These are phyloP conservation scores for Adrianichthys oophorus DNA, from an alignment of 2,797 vertebrate species.

Conservation along the genomic window DNA sequence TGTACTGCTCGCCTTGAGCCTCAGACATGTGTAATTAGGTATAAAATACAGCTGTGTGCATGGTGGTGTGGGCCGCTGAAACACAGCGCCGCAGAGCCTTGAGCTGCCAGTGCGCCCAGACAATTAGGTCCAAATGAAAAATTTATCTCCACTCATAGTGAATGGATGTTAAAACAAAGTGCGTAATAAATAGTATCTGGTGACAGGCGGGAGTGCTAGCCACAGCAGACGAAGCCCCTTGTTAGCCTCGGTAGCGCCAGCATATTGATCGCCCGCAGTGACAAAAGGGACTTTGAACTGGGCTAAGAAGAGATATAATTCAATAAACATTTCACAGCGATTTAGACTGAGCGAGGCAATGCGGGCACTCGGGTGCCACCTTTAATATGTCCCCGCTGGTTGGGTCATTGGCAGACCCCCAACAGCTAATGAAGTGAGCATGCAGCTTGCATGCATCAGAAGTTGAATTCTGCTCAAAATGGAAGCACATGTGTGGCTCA, in stretches of 20 bases:
- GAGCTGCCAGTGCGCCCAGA: constrained; percentile 65
- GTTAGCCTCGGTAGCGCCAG: constrained; percentile 68
- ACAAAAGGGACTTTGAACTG: constrained; percentile 61
- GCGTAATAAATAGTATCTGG: constrained; percentile 71
- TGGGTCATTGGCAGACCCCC: constrained; percentile 2
- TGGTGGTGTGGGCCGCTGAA: constrained; percentile 16
- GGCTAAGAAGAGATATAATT: constrained; percentile 62
- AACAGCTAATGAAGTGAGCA: constrained; percentile 26
- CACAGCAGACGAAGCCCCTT: constrained; percentile 59
- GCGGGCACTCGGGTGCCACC: constrained; percentile 33
- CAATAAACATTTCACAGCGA: constrained; percentile 66
- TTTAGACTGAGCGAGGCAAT: constrained; percentile 47
- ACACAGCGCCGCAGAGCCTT: constrained; percentile 50
- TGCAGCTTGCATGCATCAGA: constrained; percentile 12
- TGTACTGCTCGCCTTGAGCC: constrained; percentile 27
- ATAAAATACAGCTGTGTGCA: constrained; percentile 67
- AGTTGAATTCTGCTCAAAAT: constrained; percentile 1
- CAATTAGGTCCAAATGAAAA: constrained; percentile 77
- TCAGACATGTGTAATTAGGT: constrained; percentile 73
- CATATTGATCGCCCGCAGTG: constrained; percentile 64
- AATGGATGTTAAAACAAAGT: constrained; percentile 79
- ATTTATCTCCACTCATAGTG: constrained; percentile 76
- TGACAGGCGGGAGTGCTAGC: constrained; percentile 66
- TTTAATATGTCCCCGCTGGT: constrained; percentile 25
- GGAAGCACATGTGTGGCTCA: background rate